Conservation (phyloP, 2,113 vertebrate species). For the Sus scrofa region DNA sequence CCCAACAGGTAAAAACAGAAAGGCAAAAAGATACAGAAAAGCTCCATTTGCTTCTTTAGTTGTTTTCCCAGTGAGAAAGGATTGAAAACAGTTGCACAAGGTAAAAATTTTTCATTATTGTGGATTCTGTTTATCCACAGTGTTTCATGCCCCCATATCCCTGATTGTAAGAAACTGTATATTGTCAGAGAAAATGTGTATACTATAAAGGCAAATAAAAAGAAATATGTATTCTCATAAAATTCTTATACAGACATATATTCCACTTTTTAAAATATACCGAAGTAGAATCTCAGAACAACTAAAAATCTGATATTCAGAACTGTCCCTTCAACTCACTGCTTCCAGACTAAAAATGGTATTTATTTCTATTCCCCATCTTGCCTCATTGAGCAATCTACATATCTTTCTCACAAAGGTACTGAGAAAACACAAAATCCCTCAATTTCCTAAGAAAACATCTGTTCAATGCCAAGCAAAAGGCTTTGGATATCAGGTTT, state of each 20-base stretch:
- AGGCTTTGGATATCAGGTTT: not conserved
- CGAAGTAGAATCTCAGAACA: not conserved
- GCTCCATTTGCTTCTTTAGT: not conserved
- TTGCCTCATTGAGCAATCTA: not conserved
- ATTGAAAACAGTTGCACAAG: not conserved
- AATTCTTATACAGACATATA: not conserved
- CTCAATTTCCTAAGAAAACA: constrained; percentile 14
- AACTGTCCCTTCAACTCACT: not conserved
- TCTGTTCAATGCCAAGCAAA: constrained; percentile 5
- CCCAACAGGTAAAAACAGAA: not conserved
- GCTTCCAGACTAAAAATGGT: not conserved
- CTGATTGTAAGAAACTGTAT: not conserved
- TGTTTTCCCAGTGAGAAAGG: not conserved
- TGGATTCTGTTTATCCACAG: not conserved
- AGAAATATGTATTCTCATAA: not conserved
- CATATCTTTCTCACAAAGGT: not conserved
- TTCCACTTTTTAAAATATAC: not conserved
- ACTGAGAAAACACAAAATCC: not conserved
- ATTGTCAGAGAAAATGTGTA: constrained; percentile 1
- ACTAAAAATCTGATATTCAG: constrained; percentile 7
- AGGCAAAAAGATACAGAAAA: constrained; percentile 16
- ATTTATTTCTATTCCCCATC: not conserved
- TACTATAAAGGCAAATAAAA: not conserved
- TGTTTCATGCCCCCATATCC: not conserved
- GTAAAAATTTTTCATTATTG: not conserved